Conservation (phyloP, 2,797 vertebrate species). For the Melanotaenia parkinsoni region DNA sequence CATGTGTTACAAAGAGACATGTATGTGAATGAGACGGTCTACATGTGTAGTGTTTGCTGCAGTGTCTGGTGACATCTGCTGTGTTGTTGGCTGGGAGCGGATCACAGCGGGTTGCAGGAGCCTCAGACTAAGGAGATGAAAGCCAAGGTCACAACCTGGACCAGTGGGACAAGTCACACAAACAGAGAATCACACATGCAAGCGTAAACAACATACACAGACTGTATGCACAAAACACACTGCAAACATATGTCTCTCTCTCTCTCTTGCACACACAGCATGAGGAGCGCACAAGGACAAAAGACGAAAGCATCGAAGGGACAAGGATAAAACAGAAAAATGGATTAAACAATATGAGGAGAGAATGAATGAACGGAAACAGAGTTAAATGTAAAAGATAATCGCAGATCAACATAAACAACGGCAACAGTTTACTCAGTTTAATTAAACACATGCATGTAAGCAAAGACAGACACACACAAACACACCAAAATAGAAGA, state of each 20-base stretch:
- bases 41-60: conserved; percentile 61
- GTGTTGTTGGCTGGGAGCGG: conserved; percentile 66
- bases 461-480: conserved; percentile 32
- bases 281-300: conserved; percentile 49
- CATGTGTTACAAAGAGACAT: conserved; percentile 3
- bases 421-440: conserved; percentile 58
- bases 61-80: conserved; percentile 78
- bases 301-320: conserved; percentile 35
- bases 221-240: conserved; percentile 15
- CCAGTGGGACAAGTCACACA: conserved; percentile 70
- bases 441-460: conserved; percentile 59
- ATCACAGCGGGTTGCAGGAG: conserved; percentile 65
- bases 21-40: conserved; percentile 15
- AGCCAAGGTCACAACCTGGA: conserved; percentile 78
- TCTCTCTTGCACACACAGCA: conserved; percentile 17
- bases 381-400: conserved; percentile 24
- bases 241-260: conserved; percentile 33
- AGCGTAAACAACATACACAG: conserved; percentile 29
- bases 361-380: background rate
- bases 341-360: conserved; percentile 36
- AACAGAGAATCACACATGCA: conserved; percentile 60
- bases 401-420: conserved; percentile 46
- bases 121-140: conserved; percentile 78
- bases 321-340: conserved; percentile 39
- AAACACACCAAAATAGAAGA: conserved; percentile 25